phyloP scores from a whole-genome alignment of 2,797 vertebrate genomes.

The Lagocephalus sceleratus region DNA sequence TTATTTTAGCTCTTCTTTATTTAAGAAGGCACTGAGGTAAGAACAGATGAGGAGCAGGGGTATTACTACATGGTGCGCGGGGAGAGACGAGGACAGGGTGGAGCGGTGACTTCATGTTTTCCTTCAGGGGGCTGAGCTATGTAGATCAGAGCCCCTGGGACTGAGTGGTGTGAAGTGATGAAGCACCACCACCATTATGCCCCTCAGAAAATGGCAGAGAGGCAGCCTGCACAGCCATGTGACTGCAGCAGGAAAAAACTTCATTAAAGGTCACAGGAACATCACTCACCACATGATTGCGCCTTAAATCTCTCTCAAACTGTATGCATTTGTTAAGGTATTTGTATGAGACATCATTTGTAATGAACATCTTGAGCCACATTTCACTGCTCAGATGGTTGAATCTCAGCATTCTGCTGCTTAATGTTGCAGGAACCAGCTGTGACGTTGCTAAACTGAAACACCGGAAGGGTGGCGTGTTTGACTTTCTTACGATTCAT shows the following conservation, averaged over 20 bases:
- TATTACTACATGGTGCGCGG: background rate
- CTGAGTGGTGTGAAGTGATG: constrained; percentile 23
- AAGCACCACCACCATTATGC: background rate
- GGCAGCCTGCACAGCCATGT: constrained; percentile 7
- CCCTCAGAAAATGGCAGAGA: constrained; percentile 10
- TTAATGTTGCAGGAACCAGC: no score
- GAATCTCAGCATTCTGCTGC: no score
- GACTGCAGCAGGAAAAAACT: constrained; percentile 4
- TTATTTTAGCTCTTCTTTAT: no score
- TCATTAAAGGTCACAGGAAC: constrained; percentile 36
- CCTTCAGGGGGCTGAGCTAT: constrained; percentile 46
- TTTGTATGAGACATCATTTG: constrained; percentile 6
- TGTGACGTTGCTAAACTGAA: no score
- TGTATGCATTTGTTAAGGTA: no score
- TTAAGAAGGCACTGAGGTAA: background rate
- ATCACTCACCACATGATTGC: background rate
- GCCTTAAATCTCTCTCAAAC: no score
- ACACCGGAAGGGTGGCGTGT: no score
- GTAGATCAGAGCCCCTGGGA: constrained; percentile 58
- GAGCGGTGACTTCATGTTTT: constrained; percentile 39
- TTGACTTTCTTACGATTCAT: no score
- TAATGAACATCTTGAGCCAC: constrained; percentile 8
- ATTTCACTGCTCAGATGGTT: background rate
- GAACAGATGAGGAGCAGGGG: background rate
- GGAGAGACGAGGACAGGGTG: constrained; percentile 6